Conservation (phyloP, 2,888 invertebrate genomes). For the Drosophila monieri region DNA sequence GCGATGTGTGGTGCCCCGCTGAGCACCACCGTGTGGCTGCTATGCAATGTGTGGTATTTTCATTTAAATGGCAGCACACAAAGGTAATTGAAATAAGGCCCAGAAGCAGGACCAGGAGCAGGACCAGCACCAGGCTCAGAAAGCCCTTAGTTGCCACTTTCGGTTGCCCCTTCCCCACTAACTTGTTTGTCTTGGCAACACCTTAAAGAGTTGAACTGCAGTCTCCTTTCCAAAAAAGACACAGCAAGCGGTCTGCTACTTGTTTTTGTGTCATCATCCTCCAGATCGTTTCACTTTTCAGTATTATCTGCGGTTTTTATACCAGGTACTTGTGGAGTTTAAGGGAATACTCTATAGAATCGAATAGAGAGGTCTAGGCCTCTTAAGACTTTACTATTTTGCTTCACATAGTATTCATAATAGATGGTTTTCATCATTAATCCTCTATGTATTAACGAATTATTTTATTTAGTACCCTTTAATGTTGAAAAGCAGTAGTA, state of each 20-base stretch:
- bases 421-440: no score
- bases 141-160: background rate
- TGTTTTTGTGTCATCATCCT: conserved; percentile 30
- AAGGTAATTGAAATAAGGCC: conserved; percentile 74
- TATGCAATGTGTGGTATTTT: conserved; percentile 75
- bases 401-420: no score
- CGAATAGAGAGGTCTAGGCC: no score
- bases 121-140: background rate
- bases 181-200: conserved; percentile 76
- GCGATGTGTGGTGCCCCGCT: conserved; percentile 44
- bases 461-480: no score
- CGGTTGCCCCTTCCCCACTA: conserved; percentile 11
- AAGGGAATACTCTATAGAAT: background rate
- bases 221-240: conserved; percentile 33
- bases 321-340: background rate
- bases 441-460: no score
- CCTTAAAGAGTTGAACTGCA: conserved; percentile 69
- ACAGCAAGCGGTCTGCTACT: conserved; percentile 68
- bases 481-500: background rate
- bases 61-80: conserved; percentile 74
- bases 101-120: conserved; percentile 15
- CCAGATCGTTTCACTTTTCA: conserved; percentile 45
- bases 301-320: conserved; percentile 24
- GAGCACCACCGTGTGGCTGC: conserved; percentile 52
- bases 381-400: no score